Base-by-base conservation (phyloP, 2,113 vertebrate genomes). In the Lucifuga dentata region DNA sequence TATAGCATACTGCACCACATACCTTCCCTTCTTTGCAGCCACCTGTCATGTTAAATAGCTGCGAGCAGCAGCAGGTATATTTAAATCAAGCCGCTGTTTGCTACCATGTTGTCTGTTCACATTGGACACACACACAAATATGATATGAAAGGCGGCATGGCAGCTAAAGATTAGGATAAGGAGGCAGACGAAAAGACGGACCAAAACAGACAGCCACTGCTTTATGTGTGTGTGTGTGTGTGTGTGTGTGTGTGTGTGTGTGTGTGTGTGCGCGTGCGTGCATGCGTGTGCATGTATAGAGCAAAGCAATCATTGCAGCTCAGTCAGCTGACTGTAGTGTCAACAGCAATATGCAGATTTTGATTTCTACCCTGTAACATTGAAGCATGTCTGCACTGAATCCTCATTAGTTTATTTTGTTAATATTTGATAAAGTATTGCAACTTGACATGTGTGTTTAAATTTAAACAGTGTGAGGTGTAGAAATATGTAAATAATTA, bases 41-140 rank as follows among this genome's bases (percentile, higher is more conserved):
- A 8, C 40, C 78, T 80, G 84, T 80, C 70, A 76, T 57, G 56
- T 79, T 73, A 23, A 48, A 64, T 71, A 39, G 67, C 76, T 59
- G 36, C 19, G 17, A 64, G 56, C 80, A 61, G 5, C 61, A 69
- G 76, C 76, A 71, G 74, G 73, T 83, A 80, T 32, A 66, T 60
- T 56, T 6, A 65, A 43, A 11, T 53, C 10, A 2, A 71, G 51
- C 49, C 51, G 11, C 33, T 45, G 80, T 75, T 76, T 61, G 69
- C 73, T 56, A 53, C 44, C 15, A 24, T 38, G 51, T 69, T 70
- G 76, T 68, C 75, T 50, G 36, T 20, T 79, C 41, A 1, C 56
- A 62, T 79, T 1, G 40, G 29, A 71, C 17, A 55, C 33, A 2
- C 35, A 10, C 7, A 19, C 44, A 70, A 53, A 58, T 66, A 66